Evolutionary conservation across 2,797 vertebrate species (phyloP).

Genomic region (Etheostoma nigrum): DNA sequence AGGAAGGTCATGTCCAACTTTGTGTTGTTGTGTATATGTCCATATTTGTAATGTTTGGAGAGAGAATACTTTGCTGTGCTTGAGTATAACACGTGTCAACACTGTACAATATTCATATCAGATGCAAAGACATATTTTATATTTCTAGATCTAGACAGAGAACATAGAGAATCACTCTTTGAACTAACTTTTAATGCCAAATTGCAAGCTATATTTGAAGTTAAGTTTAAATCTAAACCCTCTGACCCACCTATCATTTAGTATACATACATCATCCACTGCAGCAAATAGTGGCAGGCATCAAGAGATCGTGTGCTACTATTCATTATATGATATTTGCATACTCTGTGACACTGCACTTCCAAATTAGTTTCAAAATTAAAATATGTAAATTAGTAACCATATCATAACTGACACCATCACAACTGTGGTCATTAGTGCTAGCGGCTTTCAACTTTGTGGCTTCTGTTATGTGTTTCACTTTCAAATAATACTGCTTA

Average conservation of each 20-base stretch:
- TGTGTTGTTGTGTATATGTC: not conserved
- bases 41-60: not conserved
- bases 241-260: constrained; percentile 36
- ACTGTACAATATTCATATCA: not conserved
- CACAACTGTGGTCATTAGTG: constrained; percentile 45
- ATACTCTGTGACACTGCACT: constrained; percentile 69
- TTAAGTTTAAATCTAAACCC: constrained; percentile 25
- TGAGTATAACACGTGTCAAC: not conserved
- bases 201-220: constrained; percentile 22
- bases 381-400: constrained; percentile 73
- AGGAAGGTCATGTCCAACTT: not conserved
- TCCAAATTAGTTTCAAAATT: constrained; percentile 77
- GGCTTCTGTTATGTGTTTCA: constrained; percentile 20
- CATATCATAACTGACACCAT: constrained; percentile 65
- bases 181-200: constrained; percentile 9
- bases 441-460: constrained; percentile 22
- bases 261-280: constrained; percentile 40
- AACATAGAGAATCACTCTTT: not conserved
- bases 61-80: not conserved
- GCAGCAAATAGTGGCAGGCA: constrained; percentile 54
- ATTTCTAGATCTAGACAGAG: not conserved
- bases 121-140: not conserved
- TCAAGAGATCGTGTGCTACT: constrained; percentile 56
- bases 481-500: constrained; percentile 10
- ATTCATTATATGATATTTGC: constrained; percentile 72